Evolutionary conservation across 2,113 vertebrate genomes (phyloP), one percentile per base, ranked within the genome.

Genomic region (Poeciliopsis turrubarensis): DNA sequence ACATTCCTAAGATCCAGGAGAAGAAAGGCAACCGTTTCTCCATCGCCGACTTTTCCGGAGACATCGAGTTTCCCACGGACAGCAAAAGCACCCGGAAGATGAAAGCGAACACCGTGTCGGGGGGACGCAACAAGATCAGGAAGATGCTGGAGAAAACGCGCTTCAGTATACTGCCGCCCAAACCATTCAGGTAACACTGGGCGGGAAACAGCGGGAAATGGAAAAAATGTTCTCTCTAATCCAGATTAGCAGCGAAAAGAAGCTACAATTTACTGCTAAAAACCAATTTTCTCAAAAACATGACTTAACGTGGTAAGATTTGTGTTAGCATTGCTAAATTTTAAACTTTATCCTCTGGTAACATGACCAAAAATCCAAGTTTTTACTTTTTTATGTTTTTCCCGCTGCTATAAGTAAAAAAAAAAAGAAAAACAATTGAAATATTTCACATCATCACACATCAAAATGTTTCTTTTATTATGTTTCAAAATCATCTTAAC

Each of bases 1-100:
- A 99, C 90, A 97, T 98, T 84, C 97, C 98, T 19, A 98, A 97
- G 94, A 98, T 98, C 87, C 96, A 97, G 73, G 97, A 99, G 87
- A 98, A 98, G 90, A 99, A 97, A 83, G 96, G 92, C 86, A 98
- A 98, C 83, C 97, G 98, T 72, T 97, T 97, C n/a, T 99, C 98
- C 79, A 98, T 99, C 89, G 95, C 97, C 0, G 97, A 99, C 91
- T 95, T 99, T 77, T 96, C 97, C 14, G 96, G 95, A 75, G 97
- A 99, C 86, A 94, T 96, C 84, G 97, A 99, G 86, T 96, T 97
- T 79, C 89, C 96, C 54, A 95, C 95, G 0, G 97, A 97, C 83
- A 96, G 96, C 72, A 98, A 97, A 89, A 94, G 92, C 86, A 96
- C 95, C 91, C 96, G 96, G 86, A 99, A 98, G 78, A 86, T 98